Evolutionary conservation across 1,140 invertebrate species (phyloP), one percentile per base, ranked within the genome.

Genomic region (Anastatus disparis): DNA sequence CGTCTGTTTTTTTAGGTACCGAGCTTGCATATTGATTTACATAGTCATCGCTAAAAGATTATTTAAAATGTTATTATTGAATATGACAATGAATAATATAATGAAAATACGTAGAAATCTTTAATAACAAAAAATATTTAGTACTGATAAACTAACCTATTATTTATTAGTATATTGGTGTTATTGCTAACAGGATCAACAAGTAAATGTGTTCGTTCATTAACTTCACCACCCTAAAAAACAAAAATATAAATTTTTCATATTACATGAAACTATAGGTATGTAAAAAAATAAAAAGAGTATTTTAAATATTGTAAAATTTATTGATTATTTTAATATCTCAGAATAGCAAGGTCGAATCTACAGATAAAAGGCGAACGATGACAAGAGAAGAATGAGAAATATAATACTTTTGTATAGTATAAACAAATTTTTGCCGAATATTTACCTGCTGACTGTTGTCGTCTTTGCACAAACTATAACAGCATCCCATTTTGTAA

Each of bases 1-100:
- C 94, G 84, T 96, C 94, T 70, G 89, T 90, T 76, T 94, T 93
- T 81, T 94, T 94, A 29, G 92, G 90, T 50, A 91, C 87, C 22
- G 90, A 89, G 78, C 87, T 90, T 17, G 87, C 85, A 82, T 89
- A 89, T 71, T 89, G 87, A 75, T 86, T 87, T 72, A 89, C 85
- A 76, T 88, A 87, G 81, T 91, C 90, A 75, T 92, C 91, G 75
- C 90, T 92, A 71, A n/a, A 82, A 81, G 81, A 78, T 66, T 70
- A 81, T 31, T 1, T 15, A 71, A 72, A 62, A 59, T n/a, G n/a
- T n/a, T n/a, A 55, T 74, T 35, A 24, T 61, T 46, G 29, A 31
- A 29, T 59, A 8, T 58, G n/a, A n/a, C n/a, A 27, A 61, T 53
- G 0, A 15, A 40, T 24, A 59, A 71, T 44, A 31, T n/a, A 65